Base-by-base conservation (phyloP, 2,113 vertebrate genomes). In the Tor tambroides region DNA sequence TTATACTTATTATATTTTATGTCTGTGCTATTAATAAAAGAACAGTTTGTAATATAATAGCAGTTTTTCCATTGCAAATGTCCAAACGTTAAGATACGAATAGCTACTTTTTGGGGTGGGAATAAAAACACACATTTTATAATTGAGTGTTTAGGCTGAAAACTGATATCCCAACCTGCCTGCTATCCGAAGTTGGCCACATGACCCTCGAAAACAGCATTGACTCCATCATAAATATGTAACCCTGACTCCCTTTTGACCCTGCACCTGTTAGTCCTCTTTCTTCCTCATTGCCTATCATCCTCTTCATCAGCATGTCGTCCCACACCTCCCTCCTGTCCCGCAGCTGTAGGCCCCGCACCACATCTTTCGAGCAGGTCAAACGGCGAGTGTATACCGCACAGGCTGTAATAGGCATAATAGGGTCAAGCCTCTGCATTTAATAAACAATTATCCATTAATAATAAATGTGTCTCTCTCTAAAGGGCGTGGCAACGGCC, bases 401-500 rank as follows among this genome's bases (percentile, higher is more conserved):
- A 28, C 90, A 89, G 82, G 28, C 91, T 93, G 89, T 94, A 94
- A 94, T 93, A 93, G 93, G 92, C 92, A 91, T 94, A 94, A 95
- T 95, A 94, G 94, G 95, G 95, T 95, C 94, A 94, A 93, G 92
- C 89, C 89, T 80, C 92, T 93, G 95, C 95, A 95, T 95, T 96
- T 95, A 95, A 95, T 95, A 95, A 96, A 95, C 95, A 95, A 94
- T 95, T 95, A 95, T 92, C 92, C 90, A 95, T 96, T 92, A 94
- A 96, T 96, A 94, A 95, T 96, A 91, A 89, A 96, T 96, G 93
- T 94, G 92, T 91, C 90, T 71, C 75, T 92, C 92, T 94, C 93
- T 92, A 89, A 91, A 90, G 94, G 93, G 91, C 91, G 91, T 87
- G 92, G 88, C 75, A 84, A 90, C 85, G 89, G 93, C 91, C 90